These are phyloP conservation scores for Acanthiza pusilla DNA, from an alignment of 2,797 vertebrate genomes.

Conservation along the genomic window DNA sequence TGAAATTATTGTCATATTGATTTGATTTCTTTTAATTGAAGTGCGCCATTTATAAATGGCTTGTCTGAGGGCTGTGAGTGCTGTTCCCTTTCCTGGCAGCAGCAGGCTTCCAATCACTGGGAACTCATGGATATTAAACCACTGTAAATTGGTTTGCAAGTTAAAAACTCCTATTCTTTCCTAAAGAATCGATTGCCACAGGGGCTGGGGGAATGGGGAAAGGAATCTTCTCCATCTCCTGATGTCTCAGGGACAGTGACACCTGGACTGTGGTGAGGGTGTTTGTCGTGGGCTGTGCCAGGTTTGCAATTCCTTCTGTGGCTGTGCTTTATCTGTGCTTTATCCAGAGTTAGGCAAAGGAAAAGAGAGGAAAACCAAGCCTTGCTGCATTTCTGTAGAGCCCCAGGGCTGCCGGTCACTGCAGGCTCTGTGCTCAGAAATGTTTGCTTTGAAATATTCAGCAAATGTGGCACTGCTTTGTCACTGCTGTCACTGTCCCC, in stretches of 20 bases:
- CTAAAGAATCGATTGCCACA: not conserved
- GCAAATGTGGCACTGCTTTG: not conserved
- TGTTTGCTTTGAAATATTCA: fast-evolving
- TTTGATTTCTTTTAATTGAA: conserved; percentile 4
- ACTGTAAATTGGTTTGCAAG: not conserved
- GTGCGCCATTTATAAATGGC: not conserved
- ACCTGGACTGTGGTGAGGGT: fast-evolving
- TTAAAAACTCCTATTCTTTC: not conserved
- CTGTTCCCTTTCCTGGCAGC: not conserved
- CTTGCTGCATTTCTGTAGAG: not conserved
- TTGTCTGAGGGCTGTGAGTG: not conserved
- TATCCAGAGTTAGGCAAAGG: fast-evolving
- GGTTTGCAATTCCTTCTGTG: not conserved
- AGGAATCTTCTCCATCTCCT: not conserved
- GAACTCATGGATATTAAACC: not conserved
- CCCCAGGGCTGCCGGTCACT: not conserved
- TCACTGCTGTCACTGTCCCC: not conserved
- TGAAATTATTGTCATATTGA: not conserved
- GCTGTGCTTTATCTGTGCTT: not conserved
- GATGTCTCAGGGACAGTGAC: not conserved
- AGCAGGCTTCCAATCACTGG: not conserved
- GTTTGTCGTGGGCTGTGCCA: fast-evolving
- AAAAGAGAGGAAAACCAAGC: fast-evolving
- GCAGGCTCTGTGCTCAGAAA: not conserved
- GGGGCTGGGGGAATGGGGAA: not conserved